Evolutionary conservation across 2,113 vertebrate genomes (phyloP), one percentile per base, ranked within the genome.

Genomic region (Sapajus apella): DNA sequence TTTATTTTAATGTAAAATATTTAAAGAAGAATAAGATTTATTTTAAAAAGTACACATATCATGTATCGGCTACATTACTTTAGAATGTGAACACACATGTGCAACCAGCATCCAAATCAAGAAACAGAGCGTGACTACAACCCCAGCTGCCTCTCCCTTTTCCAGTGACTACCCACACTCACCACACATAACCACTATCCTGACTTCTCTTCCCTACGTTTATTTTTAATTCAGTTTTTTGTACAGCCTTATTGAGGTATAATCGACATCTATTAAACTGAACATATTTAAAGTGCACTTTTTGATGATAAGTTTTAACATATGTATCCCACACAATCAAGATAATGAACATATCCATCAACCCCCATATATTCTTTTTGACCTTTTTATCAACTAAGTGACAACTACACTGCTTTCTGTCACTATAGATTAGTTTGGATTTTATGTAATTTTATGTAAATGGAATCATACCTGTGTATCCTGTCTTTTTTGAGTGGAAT

Each of bases 1-100:
- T 81, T 94, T 90, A 90, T 43, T 88, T 95, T 82, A 91, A 50
- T 43, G 17, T 52, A 55, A 86, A 94, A 95, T 72, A 18, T 82
- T 96, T 97, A 85, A 92, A 92, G 77, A 83, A 86, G 13, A 85
- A 87, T 68, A 94, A 35, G 7, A 73, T 56, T 21, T 50, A 94
- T 76, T 64, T 90, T 82, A 37, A 37, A 43, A 96, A 84, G 21
- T 40, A 21, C 76, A 45, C 18, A 27, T 64, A 72, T 82, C 25
- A 30, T 73, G n/a, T 86, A 47, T n/a, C 23, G 80, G 20, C 25
- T 85, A 37, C 68, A 79, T 93, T 88, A 81, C 20, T 89, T 93
- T n/a, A 55, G 40, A 79, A 91, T 27, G 25, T 68, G 56, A 79
- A 72, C 32, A 86, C 10, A 1, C 56, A 12, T 14, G 4, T 75